A percentile compares a stretch with the other conserved stretches of the same genome.
Evolutionary conservation across 2,888 invertebrate species (phyloP).

Genomic region (Epirrhoe tristata): DNA sequence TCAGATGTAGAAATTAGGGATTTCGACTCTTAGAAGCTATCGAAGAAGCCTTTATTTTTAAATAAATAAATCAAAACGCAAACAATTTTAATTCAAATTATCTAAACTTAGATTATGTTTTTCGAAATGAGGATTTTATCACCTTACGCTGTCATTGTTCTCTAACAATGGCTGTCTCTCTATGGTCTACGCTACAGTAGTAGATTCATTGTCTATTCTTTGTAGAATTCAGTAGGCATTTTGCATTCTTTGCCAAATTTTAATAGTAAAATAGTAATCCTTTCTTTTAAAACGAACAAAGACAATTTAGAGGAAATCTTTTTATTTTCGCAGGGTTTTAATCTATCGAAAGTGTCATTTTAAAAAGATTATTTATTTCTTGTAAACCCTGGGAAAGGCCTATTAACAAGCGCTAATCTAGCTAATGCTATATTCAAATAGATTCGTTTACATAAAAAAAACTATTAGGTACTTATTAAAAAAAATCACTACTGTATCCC

Average conservation of each 20-base stretch:
- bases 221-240: not conserved
- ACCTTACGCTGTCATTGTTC: slow-evolving; percentile 24
- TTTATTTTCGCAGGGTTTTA: slow-evolving; percentile 24
- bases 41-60: too few species aligned
- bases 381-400: slow-evolving; percentile 10
- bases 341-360: slow-evolving; percentile 25
- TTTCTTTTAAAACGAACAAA: slow-evolving; percentile 28
- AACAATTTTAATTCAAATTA: not conserved
- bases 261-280: slow-evolving; percentile 32
- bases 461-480: too few species aligned
- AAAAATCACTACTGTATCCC: too few species aligned
- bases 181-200: slow-evolving; percentile 5
- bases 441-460: too few species aligned
- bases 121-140: slow-evolving; percentile 8
- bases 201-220: not conserved
- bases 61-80: not conserved
- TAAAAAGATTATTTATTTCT: slow-evolving; percentile 31
- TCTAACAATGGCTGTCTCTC: slow-evolving; percentile 6
- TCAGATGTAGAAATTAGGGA: too few species aligned
- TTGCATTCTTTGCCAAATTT: slow-evolving; percentile 19
- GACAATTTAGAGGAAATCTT: slow-evolving; percentile 16
- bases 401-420: not conserved
- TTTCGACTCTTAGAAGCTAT: too few species aligned
- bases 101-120: not conserved
- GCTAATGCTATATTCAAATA: too few species aligned